Percentiles rank a stretch among this genome's conserved stretches.
phyloP scores from a whole-genome alignment of 2,888 invertebrate genomes.

The Steinernema carpocapsae region DNA sequence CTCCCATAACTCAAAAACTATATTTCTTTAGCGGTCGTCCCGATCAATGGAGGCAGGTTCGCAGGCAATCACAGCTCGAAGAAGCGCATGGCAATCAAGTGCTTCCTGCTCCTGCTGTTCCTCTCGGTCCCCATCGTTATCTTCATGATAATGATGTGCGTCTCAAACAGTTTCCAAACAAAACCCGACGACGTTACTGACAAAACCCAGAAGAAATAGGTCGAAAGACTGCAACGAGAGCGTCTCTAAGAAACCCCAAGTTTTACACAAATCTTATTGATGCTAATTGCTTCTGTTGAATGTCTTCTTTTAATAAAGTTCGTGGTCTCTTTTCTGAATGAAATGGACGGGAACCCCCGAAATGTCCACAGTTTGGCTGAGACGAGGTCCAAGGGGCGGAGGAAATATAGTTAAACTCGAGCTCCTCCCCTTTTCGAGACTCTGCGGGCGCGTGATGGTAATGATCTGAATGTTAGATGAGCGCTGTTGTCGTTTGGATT shows the following conservation, averaged over 20 bases:
- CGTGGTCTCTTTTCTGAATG: too few species aligned
- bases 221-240: too few species aligned
- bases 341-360: too few species aligned
- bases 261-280: too few species aligned
- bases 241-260: too few species aligned
- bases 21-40: background rate
- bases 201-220: too few species aligned
- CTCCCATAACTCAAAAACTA: background rate
- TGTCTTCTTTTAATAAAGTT: too few species aligned
- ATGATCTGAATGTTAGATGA: constrained; percentile 35
- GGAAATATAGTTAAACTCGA: constrained; percentile 30
- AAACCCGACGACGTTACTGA: background rate
- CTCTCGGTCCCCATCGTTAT: constrained; percentile 29
- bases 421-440: constrained; percentile 10
- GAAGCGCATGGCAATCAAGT: constrained; percentile 20
- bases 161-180: constrained; percentile 22
- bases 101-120: constrained; percentile 29
- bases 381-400: constrained; percentile 29
- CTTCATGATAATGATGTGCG: constrained; percentile 34
- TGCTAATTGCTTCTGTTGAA: too few species aligned
- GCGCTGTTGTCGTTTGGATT: constrained; percentile 35
- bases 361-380: background rate
- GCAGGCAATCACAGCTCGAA: background rate
- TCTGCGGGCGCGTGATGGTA: constrained; percentile 20
- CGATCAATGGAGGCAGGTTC: constrained; percentile 6